A percentile compares a stretch with the other conserved stretches of the same genome.
Evolutionary conservation across 2,113 vertebrate genomes (phyloP).

Genomic region (Erythrocebus patas): DNA sequence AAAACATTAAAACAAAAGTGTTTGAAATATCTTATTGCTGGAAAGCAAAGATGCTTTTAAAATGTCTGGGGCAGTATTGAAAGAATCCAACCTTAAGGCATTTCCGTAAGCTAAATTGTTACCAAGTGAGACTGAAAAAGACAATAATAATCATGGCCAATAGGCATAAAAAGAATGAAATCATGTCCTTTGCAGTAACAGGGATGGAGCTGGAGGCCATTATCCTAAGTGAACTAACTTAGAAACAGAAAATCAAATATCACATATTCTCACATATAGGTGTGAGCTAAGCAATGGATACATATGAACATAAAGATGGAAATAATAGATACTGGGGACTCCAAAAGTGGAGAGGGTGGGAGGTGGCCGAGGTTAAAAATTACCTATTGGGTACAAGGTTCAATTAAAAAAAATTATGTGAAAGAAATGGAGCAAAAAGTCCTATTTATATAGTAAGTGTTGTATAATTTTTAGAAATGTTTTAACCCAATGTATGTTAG

Average conservation of each 20-base stretch:
- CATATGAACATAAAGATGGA: too few relatives aligned
- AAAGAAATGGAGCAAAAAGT: background rate
- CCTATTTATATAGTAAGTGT: background rate
- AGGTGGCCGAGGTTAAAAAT: background rate
- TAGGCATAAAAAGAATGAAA: background rate
- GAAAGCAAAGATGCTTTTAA: background rate
- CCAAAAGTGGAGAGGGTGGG: too few relatives aligned
- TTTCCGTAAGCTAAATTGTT: background rate
- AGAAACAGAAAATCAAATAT: too few relatives aligned
- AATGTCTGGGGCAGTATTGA: background rate
- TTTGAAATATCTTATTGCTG: background rate
- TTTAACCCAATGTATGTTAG: background rate
- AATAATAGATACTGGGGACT: too few relatives aligned
- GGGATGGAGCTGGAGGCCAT: too few relatives aligned
- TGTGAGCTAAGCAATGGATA: too few relatives aligned
- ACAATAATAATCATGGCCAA: background rate
- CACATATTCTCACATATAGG: too few relatives aligned
- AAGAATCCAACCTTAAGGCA: background rate
- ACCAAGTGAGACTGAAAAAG: background rate
- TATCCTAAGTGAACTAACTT: too few relatives aligned
- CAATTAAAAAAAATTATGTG: background rate
- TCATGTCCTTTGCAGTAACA: too few relatives aligned
- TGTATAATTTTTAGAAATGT: background rate
- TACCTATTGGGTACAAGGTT: background rate
- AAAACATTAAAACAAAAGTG: background rate